Conservation (phyloP, 2,797 vertebrate genomes). For the Steatocranus sp. region DNA sequence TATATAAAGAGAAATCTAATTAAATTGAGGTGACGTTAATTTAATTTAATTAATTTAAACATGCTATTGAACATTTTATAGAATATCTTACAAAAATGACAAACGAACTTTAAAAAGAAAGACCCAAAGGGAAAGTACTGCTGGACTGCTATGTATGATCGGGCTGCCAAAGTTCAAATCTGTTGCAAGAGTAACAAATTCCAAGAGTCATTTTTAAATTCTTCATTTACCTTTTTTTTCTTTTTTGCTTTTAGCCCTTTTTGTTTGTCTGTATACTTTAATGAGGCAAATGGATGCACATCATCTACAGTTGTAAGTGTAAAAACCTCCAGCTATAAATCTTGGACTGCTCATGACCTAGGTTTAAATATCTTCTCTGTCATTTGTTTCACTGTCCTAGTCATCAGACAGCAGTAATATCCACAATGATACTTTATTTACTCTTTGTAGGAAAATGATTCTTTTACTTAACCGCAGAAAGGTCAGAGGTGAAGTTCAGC, state of each 20-base stretch:
- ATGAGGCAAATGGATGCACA: background rate
- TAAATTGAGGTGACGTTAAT: background rate
- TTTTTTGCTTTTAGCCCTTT: background rate
- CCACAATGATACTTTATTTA: conserved; percentile 5
- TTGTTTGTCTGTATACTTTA: background rate
- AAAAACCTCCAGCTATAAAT: background rate
- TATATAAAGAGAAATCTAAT: background rate
- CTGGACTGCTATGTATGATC: background rate
- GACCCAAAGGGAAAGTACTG: background rate
- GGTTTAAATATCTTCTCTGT: background rate
- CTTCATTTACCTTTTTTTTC: background rate
- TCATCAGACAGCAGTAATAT: conserved; percentile 4
- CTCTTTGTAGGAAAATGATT: conserved; percentile 11
- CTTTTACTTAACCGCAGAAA: conserved; percentile 12
- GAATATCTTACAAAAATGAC: background rate
- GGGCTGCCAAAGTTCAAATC: background rate
- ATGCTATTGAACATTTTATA: background rate
- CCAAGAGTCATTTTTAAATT: background rate
- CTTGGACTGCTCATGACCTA: background rate
- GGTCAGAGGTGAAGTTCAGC: conserved; percentile 46
- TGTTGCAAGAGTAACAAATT: background rate
- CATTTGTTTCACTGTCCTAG: background rate
- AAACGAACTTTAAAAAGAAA: background rate
- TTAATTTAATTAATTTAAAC: rapidly evolving
- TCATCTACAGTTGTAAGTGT: background rate